A percentile compares a stretch with the other conserved stretches of the same genome.
Evolutionary conservation across 2,113 vertebrate genomes (phyloP).

Genomic region (Varanus komodoensis): DNA sequence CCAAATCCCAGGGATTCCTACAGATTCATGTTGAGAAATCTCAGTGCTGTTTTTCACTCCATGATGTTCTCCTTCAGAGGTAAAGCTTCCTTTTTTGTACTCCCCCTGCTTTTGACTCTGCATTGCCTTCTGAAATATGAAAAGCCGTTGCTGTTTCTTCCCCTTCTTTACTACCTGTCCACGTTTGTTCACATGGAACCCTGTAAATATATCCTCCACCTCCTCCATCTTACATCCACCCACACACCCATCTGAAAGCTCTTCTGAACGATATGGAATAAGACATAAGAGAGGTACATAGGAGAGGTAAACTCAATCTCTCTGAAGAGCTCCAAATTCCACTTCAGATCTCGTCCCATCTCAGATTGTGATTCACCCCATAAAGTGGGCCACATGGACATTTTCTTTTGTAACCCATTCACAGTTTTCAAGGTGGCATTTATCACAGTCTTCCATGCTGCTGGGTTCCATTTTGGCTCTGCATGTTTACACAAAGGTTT

Average conservation of each 20-base stretch:
- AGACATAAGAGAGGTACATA: neutral
- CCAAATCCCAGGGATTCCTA: neutral
- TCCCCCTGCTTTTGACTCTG: neutral
- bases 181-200: neutral
- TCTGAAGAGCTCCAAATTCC: no score
- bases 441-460: no score
- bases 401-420: no score
- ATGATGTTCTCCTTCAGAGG: neutral
- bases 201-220: neutral
- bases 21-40: neutral
- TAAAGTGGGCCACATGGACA: no score
- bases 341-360: no score
- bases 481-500: neutral
- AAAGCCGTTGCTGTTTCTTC: neutral
- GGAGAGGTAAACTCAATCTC: neutral
- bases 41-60: neutral
- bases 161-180: neutral
- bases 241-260: neutral
- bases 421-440: no score
- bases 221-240: neutral
- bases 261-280: neutral
- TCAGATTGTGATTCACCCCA: no score
- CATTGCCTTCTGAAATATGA: neutral
- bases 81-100: neutral
- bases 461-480: neutral